Evolutionary conservation across 2,888 invertebrate genomes (phyloP).

Genomic region (Cyclophora albipunctata): DNA sequence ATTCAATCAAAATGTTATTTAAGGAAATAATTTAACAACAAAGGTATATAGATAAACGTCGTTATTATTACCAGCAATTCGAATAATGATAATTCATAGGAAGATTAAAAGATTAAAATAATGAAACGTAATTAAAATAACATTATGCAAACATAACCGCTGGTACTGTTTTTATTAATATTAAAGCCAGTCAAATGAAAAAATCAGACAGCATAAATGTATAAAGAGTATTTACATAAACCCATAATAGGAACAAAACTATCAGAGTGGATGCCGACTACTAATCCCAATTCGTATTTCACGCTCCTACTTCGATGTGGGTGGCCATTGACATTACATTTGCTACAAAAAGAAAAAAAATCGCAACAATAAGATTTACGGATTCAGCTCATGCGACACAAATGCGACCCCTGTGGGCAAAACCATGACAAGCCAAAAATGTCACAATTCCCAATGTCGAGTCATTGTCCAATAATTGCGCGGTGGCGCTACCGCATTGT

Average conservation of each 20-base stretch:
- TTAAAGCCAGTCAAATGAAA: neutral
- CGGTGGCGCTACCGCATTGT: slow-evolving; percentile 46
- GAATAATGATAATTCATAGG: neutral
- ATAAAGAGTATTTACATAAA: slow-evolving; percentile 6
- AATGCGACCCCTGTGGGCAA: slow-evolving; percentile 47
- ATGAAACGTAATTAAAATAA: neutral
- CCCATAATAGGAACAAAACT: slow-evolving; percentile 11
- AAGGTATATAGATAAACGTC: too few relatives aligned
- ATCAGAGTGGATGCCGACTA: slow-evolving; percentile 31
- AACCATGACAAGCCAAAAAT: slow-evolving; percentile 48
- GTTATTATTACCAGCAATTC: too few relatives aligned
- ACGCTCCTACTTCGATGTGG: slow-evolving; percentile 40
- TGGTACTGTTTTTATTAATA: too few relatives aligned
- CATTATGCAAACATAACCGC: too few relatives aligned
- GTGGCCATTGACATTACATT: slow-evolving; percentile 39
- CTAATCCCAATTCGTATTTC: slow-evolving; percentile 45
- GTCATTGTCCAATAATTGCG: slow-evolving; percentile 27
- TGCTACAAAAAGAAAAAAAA: slow-evolving; percentile 17
- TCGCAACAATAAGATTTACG: slow-evolving; percentile 21
- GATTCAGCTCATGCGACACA: slow-evolving; percentile 33
- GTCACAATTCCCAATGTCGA: slow-evolving; percentile 53
- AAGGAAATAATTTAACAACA: too few relatives aligned
- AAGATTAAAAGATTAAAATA: too few relatives aligned
- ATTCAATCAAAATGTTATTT: too few relatives aligned
- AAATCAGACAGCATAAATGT: slow-evolving; percentile 2